These are phyloP conservation scores for Eurois occulta DNA, from an alignment of 2,888 invertebrate species.

Conservation along the genomic window DNA sequence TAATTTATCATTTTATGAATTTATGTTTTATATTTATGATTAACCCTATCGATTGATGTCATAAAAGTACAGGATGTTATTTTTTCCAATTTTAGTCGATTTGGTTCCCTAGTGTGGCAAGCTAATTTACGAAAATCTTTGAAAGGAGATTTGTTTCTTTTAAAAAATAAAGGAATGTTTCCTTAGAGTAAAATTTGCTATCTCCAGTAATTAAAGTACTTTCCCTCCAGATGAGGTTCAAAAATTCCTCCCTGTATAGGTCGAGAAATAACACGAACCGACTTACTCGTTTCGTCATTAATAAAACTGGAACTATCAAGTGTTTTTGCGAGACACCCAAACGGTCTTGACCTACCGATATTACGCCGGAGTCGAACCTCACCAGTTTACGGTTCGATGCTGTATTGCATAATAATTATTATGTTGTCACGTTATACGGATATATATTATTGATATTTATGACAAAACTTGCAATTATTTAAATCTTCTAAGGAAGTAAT, in stretches of 20 bases:
- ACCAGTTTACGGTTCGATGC: conserved; percentile 21
- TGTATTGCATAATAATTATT: conserved; percentile 39
- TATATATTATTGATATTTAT: conserved; percentile 24
- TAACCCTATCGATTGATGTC: too few relatives aligned
- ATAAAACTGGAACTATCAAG: conserved; percentile 58
- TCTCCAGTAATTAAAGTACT: too few relatives aligned
- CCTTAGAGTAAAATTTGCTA: too few relatives aligned
- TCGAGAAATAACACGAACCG: conserved; percentile 27
- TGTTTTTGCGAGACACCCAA: conserved; percentile 50
- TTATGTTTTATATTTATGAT: too few relatives aligned
- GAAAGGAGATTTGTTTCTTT: too few relatives aligned
- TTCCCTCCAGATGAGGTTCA: too few relatives aligned
- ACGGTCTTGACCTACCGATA: conserved; percentile 58
- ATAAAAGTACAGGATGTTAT: too few relatives aligned
- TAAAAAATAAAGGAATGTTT: too few relatives aligned
- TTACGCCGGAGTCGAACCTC: conserved; percentile 30
- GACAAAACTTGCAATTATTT: background rate
- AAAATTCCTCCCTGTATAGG: conserved; percentile 27
- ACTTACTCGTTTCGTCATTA: conserved; percentile 52
- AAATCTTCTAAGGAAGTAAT: background rate
- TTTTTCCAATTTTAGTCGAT: too few relatives aligned
- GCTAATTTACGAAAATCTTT: too few relatives aligned
- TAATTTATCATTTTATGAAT: too few relatives aligned
- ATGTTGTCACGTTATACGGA: conserved; percentile 8
- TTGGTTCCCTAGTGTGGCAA: too few relatives aligned